These are phyloP conservation scores for Himalopsyche japonica DNA, from an alignment of 2,888 invertebrate species.

Conservation along the genomic window DNA sequence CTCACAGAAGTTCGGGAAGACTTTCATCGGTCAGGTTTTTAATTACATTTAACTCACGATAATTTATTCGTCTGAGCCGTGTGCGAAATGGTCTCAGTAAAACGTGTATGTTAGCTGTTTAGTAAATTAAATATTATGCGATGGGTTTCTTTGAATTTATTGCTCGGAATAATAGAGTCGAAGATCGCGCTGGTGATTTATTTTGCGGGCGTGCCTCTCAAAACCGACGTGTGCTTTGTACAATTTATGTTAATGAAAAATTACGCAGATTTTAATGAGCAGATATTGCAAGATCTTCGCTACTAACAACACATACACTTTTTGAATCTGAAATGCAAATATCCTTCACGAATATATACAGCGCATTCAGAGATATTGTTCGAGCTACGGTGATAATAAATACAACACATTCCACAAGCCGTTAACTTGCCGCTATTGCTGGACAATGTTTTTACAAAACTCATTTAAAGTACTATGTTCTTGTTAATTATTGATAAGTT, in stretches of 20 bases:
- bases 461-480: too few relatives aligned
- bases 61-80: background rate
- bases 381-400: too few relatives aligned
- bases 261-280: background rate
- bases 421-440: too few relatives aligned
- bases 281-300: background rate
- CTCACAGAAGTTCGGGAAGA: background rate
- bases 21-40: background rate
- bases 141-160: slow-evolving; percentile 25
- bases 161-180: slow-evolving; percentile 26
- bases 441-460: too few relatives aligned
- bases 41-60: background rate
- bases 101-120: background rate
- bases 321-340: too few relatives aligned
- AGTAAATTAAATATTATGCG: slow-evolving; percentile 1
- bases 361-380: too few relatives aligned
- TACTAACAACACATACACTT: background rate
- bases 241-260: background rate
- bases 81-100: background rate
- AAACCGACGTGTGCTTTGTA: background rate
- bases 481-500: too few relatives aligned
- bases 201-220: slow-evolving; percentile 6
- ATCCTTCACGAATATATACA: too few relatives aligned
- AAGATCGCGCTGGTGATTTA: slow-evolving; percentile 20
- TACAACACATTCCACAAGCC: too few relatives aligned